Conservation (phyloP, 2,888 invertebrate genomes). For the Netelia virgata region DNA sequence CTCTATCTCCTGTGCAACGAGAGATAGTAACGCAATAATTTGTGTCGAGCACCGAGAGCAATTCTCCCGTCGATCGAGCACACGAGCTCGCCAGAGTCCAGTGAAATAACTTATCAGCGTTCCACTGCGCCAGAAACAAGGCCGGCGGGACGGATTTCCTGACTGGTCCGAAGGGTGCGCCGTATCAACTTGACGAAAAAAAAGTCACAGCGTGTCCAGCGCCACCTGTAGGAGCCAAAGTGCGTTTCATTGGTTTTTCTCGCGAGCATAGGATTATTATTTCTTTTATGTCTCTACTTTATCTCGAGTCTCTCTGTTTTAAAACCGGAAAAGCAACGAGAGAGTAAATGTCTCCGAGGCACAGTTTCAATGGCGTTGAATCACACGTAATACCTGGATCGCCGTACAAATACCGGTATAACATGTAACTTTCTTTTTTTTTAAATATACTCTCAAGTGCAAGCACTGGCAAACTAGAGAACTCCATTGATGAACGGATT, state of each 20-base stretch:
- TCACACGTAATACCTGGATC: conserved; percentile 17
- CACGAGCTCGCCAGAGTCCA: neutral
- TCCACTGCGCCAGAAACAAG: conserved; percentile 57
- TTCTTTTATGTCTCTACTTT: neutral
- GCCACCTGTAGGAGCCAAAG: conserved; percentile 6
- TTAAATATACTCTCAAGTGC: conserved; percentile 48
- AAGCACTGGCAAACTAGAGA: conserved; percentile 21
- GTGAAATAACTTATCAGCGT: conserved; percentile 1
- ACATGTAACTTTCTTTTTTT: conserved; percentile 49
- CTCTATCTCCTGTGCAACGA: conserved; percentile 26
- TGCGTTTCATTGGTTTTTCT: neutral
- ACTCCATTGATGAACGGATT: conserved; percentile 42
- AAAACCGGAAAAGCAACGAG: neutral
- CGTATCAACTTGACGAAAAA: neutral
- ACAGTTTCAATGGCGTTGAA: conserved; percentile 11
- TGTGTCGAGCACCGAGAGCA: conserved; percentile 26
- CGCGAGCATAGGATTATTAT: neutral
- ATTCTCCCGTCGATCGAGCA: neutral
- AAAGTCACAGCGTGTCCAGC: neutral
- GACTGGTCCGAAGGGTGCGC: conserved; percentile 42
- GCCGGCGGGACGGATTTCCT: conserved; percentile 69
- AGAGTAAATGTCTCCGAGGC: neutral
- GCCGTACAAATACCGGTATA: conserved; percentile 13
- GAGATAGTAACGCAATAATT: conserved; percentile 64
- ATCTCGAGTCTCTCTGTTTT: neutral